Evolutionary conservation across 2,888 invertebrate genomes (phyloP), one percentile per base, ranked within the genome.

Genomic region (Chrysomela aeneicollis): DNA sequence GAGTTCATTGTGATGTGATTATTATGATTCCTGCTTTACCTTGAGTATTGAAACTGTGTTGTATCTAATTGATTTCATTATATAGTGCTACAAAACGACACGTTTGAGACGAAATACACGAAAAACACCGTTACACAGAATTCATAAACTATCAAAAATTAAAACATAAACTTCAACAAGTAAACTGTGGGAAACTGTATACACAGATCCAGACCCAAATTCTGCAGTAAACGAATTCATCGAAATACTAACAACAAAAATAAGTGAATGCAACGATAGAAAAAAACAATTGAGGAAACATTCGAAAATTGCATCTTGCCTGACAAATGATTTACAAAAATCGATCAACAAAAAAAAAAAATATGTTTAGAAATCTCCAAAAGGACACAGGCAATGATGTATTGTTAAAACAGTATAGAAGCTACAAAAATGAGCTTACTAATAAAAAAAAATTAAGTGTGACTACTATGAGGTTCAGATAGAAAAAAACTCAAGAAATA

Each of bases 61-160:
- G n/a, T n/a, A n/a, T n/a, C n/a, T n/a, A n/a, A n/a, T n/a, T n/a
- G n/a, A n/a, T n/a, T n/a, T n/a, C n/a, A n/a, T n/a, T n/a, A n/a
- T 5, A 49, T 21, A 17, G 18, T 49, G 4, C 12, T 9, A 49
- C 49, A 49, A 17, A 21, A 22, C 21, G 22, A 51, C 10, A 51
- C 1, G 10, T 21, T 21, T 10, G 50, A 51, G 22, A 15, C 10
- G 18, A 51, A 51, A 12, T 9, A 19, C n/a, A 51, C 50, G 12
- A n/a, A n/a, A 51, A 12, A 21, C 50, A 51, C 15, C 21, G 22
- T 21, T 51, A 51, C 22, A 51, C 22, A 51, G 49, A 49, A 49
- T 49, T 1, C 17, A 19, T 49, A 15, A 49, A 49, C 2, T 18
- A 49, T 17, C 15, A 51, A 51, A 51, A 51, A 51, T 17, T 50